Conservation (phyloP, 2,888 invertebrate genomes). For the Ametastegia equiseti region DNA sequence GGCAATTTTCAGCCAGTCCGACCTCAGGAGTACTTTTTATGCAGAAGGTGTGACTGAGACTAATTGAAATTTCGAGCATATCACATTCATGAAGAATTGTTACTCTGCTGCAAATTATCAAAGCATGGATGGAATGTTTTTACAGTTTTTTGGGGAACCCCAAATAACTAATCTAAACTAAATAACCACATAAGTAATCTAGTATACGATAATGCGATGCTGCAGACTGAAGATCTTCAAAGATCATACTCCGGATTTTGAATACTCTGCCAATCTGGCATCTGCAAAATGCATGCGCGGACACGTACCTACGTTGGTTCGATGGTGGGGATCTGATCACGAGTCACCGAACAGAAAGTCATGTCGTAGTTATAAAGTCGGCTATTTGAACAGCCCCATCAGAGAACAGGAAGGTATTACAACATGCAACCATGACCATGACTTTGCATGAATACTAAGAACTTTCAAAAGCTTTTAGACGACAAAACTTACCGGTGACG, state of each 20-base stretch:
- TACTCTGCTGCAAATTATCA: too few relatives aligned
- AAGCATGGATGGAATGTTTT: too few relatives aligned
- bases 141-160: too few relatives aligned
- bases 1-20: too few relatives aligned
- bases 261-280: not conserved
- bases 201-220: too few relatives aligned
- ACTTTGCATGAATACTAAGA: not conserved
- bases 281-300: not conserved
- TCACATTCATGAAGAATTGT: too few relatives aligned
- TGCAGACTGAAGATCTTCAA: not conserved
- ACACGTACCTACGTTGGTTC: not conserved
- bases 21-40: too few relatives aligned
- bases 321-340: not conserved
- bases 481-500: slow-evolving; percentile 59
- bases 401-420: not conserved
- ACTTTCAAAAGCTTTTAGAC: not conserved
- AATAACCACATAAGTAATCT: not conserved
- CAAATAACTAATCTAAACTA: not conserved
- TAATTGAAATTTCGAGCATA: too few relatives aligned
- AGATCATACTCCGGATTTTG: not conserved
- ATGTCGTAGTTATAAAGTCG: not conserved
- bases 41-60: too few relatives aligned
- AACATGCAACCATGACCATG: slow-evolving; percentile 4
- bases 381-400: not conserved
- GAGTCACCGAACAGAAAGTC: not conserved